Percentiles rank a stretch among this genome's conserved stretches.
These are phyloP conservation scores for Trachymyrmex cornetzi DNA, from an alignment of 1,140 invertebrate species.

Conservation along the genomic window DNA sequence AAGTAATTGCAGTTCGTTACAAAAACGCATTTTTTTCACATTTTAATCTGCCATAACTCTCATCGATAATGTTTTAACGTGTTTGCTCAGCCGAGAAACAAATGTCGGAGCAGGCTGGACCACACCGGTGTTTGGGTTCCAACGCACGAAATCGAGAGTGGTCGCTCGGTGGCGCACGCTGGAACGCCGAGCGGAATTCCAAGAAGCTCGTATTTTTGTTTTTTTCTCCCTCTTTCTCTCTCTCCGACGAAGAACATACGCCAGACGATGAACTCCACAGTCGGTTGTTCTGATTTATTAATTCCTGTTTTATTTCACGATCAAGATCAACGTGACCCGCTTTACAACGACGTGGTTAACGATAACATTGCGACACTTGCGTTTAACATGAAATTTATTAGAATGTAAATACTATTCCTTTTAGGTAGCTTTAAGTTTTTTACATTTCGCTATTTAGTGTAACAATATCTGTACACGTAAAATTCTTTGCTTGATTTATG, in stretches of 20 bases:
- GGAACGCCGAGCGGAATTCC: constrained; percentile 73
- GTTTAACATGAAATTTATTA: constrained; percentile 13
- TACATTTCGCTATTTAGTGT: not conserved
- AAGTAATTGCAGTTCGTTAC: not conserved
- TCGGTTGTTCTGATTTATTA: constrained; percentile 59
- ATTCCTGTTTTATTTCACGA: constrained; percentile 45
- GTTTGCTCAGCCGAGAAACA: constrained; percentile 61
- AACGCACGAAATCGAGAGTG: constrained; percentile 76
- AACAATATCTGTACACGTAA: not conserved
- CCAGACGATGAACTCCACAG: constrained; percentile 35
- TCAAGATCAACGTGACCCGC: constrained; percentile 53
- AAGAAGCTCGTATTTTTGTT: constrained; percentile 66
- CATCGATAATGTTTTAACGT: constrained; percentile 71
- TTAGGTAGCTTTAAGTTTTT: not conserved
- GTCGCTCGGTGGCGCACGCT: constrained; percentile 70
- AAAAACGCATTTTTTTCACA: not conserved
- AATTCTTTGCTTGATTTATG: constrained; percentile 7
- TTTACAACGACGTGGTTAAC: constrained; percentile 25
- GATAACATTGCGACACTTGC: constrained; percentile 34
- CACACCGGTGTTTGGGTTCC: constrained; percentile 70
- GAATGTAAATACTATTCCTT: constrained; percentile 19
- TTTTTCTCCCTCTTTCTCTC: not conserved
- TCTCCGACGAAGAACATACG: not conserved
- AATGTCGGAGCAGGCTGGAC: constrained; percentile 52
- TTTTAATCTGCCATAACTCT: not conserved